Conservation (phyloP, 1,140 invertebrate species). For the Varroa destructor region DNA sequence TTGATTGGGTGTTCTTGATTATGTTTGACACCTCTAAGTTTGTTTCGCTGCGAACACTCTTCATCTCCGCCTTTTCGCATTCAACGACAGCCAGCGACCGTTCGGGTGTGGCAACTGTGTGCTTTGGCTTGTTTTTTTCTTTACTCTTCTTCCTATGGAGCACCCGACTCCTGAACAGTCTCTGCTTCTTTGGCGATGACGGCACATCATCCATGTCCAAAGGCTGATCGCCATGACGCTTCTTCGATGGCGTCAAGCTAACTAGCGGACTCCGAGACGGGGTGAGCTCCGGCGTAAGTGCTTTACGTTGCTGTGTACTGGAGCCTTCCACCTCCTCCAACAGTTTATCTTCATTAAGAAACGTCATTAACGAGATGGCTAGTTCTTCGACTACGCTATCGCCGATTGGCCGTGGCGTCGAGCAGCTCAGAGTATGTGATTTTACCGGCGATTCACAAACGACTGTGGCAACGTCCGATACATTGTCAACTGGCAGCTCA, state of each 20-base stretch:
- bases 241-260: not conserved
- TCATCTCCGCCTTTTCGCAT: not conserved
- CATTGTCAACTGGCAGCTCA: slow-evolving; percentile 8
- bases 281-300: not conserved
- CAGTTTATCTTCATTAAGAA: slow-evolving; percentile 15
- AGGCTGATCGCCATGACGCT: slow-evolving; percentile 1
- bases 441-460: slow-evolving; percentile 21
- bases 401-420: slow-evolving; percentile 1
- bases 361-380: slow-evolving; percentile 21
- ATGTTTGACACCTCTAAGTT: slow-evolving; percentile 20
- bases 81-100: not conserved
- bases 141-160: not conserved
- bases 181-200: slow-evolving; percentile 28
- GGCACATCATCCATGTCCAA: not conserved
- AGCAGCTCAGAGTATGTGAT: slow-evolving; percentile 14
- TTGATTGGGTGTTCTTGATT: slow-evolving; percentile 25
- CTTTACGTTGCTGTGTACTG: not conserved
- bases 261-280: not conserved
- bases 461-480: slow-evolving; percentile 15
- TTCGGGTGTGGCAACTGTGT: not conserved
- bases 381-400: slow-evolving; percentile 17
- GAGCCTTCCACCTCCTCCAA: not conserved
- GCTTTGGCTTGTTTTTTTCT: not conserved
- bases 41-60: not conserved
- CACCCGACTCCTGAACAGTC: slow-evolving; percentile 14